phyloP scores from a whole-genome alignment of 2,888 invertebrate genomes.

The Sinhomidia bicolor region DNA sequence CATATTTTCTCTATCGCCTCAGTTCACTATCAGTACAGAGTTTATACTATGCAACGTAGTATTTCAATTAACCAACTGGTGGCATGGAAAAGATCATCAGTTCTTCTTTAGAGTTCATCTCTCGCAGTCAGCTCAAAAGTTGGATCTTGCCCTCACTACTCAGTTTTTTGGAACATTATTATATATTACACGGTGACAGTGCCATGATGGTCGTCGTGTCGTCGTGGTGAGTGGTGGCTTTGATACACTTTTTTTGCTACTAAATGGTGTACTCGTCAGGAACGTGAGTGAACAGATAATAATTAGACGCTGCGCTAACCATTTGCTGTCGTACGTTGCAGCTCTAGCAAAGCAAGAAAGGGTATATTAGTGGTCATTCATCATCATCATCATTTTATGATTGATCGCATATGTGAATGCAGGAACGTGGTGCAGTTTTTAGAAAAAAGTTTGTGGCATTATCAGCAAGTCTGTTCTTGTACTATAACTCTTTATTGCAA shows the following conservation, averaged over 20 bases:
- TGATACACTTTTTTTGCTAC: neutral
- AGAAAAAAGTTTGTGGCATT: too few species aligned
- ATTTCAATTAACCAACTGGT: constrained; percentile 47
- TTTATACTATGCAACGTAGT: neutral
- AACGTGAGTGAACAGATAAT: neutral
- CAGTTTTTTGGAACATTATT: neutral
- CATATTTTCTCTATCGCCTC: neutral
- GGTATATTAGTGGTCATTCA: neutral
- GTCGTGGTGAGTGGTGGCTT: neutral
- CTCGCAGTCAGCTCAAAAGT: constrained; percentile 4
- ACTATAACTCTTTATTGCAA: neutral
- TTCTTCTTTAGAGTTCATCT: constrained; percentile 65
- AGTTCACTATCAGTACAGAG: too few species aligned
- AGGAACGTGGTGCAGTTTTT: neutral
- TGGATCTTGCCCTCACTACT: neutral
- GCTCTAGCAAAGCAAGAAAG: too few species aligned
- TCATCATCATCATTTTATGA: too few species aligned
- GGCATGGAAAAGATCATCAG: constrained; percentile 49
- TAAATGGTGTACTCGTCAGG: neutral
- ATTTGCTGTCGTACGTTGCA: too few species aligned
- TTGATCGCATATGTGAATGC: too few species aligned
- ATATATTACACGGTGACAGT: neutral
- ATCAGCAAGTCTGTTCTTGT: neutral
- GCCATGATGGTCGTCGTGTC: neutral
- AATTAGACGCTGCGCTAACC: neutral